These are phyloP conservation scores for Physella acuta DNA, from an alignment of 1,140 invertebrate genomes.

Conservation along the genomic window DNA sequence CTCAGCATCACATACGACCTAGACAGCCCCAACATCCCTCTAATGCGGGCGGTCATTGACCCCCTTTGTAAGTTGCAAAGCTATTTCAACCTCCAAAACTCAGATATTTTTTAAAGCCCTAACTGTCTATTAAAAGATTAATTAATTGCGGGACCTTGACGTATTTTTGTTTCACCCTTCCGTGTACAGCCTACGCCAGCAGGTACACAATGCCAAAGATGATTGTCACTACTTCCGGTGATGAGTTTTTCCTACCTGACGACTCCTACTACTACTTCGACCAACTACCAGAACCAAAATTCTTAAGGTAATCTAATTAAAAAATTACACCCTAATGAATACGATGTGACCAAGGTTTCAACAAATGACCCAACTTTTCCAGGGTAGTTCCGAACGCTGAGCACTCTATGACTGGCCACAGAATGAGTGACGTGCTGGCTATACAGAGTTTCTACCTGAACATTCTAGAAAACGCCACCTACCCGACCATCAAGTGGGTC, in stretches of 20 bases:
- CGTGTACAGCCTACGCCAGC: slow-evolving; percentile 45
- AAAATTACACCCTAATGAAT: background rate
- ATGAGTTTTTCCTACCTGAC: slow-evolving; percentile 55
- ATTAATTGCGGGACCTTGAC: too few relatives aligned
- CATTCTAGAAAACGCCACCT: background rate
- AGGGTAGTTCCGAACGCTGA: slow-evolving; percentile 8
- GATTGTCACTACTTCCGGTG: slow-evolving; percentile 47
- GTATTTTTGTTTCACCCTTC: background rate
- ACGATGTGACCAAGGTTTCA: background rate
- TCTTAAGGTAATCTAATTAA: background rate
- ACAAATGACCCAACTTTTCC: background rate
- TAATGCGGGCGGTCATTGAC: slow-evolving; percentile 48
- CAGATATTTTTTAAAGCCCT: too few relatives aligned
- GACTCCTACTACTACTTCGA: slow-evolving; percentile 47
- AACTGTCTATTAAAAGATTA: too few relatives aligned
- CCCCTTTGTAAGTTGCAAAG: slow-evolving; percentile 42
- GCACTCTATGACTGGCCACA: background rate
- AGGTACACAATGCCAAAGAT: slow-evolving; percentile 45
- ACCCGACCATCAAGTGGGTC: background rate
- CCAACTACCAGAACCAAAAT: slow-evolving; percentile 25
- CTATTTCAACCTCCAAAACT: too few relatives aligned
- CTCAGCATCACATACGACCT: slow-evolving; percentile 40
- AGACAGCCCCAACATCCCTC: slow-evolving; percentile 39
- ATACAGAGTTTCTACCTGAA: slow-evolving; percentile 6
- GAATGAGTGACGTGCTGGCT: background rate